Conservation (phyloP, 2,113 vertebrate species). For the Melanocharis versteri region DNA sequence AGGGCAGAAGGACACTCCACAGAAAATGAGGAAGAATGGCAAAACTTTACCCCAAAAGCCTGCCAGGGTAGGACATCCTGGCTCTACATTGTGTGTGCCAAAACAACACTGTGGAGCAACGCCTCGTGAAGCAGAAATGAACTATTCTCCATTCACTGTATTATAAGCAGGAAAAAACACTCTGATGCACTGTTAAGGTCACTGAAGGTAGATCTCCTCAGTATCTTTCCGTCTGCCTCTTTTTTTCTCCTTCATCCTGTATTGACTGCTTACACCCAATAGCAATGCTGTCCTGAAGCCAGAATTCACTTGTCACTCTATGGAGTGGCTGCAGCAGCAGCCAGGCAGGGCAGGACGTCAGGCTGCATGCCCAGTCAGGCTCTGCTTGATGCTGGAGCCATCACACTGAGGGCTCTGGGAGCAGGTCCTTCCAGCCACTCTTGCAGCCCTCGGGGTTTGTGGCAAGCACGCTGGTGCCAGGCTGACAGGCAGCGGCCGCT, state of each 20-base stretch:
- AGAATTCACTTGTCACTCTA: neutral
- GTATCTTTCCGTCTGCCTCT: neutral
- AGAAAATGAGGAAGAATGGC: neutral
- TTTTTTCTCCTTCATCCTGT: neutral
- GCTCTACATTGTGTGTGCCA: neutral
- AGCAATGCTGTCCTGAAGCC: neutral
- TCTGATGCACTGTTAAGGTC: neutral
- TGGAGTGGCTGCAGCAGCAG: neutral
- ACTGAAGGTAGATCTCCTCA: neutral
- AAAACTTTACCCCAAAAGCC: neutral
- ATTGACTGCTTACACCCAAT: fast-evolving
- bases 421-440: neutral
- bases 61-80: neutral
- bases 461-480: neutral
- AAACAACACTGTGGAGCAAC: neutral
- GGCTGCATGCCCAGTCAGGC: fast-evolving
- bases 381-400: neutral
- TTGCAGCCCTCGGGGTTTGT: neutral
- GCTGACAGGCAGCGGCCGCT: fast-evolving
- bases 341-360: neutral
- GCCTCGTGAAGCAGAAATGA: neutral
- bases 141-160: neutral
- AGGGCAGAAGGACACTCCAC: neutral
- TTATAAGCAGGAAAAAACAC: neutral
- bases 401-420: neutral